phyloP scores from a whole-genome alignment of 2,888 invertebrate genomes.

The Synanthedon vespiformis region DNA sequence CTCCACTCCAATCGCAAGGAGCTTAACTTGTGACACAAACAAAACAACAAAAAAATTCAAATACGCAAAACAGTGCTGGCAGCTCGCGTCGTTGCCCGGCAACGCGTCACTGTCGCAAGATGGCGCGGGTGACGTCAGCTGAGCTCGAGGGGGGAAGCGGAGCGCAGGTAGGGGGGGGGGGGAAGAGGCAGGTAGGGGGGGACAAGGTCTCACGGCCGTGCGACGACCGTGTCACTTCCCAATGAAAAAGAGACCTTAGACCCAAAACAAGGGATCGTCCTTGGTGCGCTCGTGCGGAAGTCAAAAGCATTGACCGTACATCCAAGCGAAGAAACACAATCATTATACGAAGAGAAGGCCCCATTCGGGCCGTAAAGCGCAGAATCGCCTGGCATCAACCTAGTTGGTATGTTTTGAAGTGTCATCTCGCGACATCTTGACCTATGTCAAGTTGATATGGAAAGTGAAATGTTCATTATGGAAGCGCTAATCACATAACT shows the following conservation, averaged over 20 bases:
- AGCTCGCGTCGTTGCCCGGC: slow-evolving; percentile 53
- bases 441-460: slow-evolving; percentile 53
- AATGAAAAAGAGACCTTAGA: slow-evolving; percentile 55
- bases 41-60: neutral
- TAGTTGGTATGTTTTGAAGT: slow-evolving; percentile 23
- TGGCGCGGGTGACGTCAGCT: slow-evolving; percentile 65
- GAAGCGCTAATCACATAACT: neutral
- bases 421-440: slow-evolving; percentile 24
- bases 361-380: slow-evolving; percentile 11
- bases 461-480: slow-evolving; percentile 24
- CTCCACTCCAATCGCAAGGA: no score
- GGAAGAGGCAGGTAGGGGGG: slow-evolving; percentile 9
- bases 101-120: slow-evolving; percentile 61
- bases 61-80: slow-evolving; percentile 16
- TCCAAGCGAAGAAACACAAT: slow-evolving; percentile 8
- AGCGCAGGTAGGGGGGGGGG: slow-evolving; percentile 1
- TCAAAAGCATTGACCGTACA: slow-evolving; percentile 20
- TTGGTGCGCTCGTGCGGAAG: slow-evolving; percentile 43
- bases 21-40: neutral
- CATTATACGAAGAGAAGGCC: neutral
- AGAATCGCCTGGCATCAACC: slow-evolving; percentile 25
- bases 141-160: slow-evolving; percentile 18
- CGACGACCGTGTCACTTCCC: slow-evolving; percentile 55
- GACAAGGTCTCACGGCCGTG: slow-evolving; percentile 50
- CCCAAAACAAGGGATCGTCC: slow-evolving; percentile 43